Conservation (phyloP, 1,140 invertebrate genomes). For the Hycleus cichorii region DNA sequence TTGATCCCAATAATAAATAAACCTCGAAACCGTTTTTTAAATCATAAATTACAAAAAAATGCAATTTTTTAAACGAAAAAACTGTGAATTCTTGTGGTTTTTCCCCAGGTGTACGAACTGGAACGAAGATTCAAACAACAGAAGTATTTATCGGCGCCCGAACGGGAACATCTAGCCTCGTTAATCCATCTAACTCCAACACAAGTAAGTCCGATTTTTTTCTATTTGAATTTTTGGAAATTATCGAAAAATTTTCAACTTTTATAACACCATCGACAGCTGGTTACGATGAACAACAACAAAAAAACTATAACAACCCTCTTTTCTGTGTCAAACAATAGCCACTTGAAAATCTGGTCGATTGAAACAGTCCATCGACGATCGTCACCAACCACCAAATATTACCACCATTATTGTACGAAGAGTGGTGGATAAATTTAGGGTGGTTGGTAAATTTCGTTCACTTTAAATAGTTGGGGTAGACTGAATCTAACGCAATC, state of each 20-base stretch:
- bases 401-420: too few species aligned
- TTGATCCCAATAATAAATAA: too few species aligned
- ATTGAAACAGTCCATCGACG: constrained; percentile 11
- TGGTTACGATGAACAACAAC: neutral
- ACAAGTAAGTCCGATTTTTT: constrained; percentile 60
- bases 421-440: too few species aligned
- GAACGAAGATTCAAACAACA: constrained; percentile 94
- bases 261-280: neutral
- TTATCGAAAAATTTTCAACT: neutral
- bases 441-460: neutral
- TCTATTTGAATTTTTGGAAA: neutral
- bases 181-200: constrained; percentile 91
- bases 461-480: neutral
- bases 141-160: constrained; percentile 93
- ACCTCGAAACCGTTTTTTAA: too few species aligned
- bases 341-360: constrained; percentile 11
- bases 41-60: too few species aligned
- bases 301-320: too few species aligned
- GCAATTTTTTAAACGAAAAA: too few species aligned
- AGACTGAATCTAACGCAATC: constrained; percentile 7
- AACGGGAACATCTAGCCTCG: constrained; percentile 91
- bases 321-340: neutral
- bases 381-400: too few species aligned
- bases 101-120: constrained; percentile 85
- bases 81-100: neutral